Conservation (phyloP, 1,140 invertebrate species). For the Coptotermes formosanus region DNA sequence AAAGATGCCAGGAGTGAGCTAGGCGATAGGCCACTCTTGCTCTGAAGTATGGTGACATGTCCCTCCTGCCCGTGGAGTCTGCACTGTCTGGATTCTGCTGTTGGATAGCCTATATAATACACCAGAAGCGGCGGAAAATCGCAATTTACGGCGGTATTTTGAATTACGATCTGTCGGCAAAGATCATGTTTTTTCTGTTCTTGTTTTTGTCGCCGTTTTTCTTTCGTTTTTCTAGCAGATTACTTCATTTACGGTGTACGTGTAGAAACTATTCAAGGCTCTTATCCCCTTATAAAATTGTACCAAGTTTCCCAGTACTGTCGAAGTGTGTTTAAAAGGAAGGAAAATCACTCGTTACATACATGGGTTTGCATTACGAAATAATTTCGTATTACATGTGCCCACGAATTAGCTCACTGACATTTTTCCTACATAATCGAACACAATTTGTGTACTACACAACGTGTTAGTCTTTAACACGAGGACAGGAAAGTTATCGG, state of each 20-base stretch:
- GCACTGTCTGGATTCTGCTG: neutral
- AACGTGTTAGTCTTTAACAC: no score
- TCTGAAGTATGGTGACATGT: neutral
- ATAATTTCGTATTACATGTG: no score
- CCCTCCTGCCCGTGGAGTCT: neutral
- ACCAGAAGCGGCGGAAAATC: neutral
- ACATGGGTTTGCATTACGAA: no score
- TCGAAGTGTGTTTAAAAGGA: no score
- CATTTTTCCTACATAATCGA: no score
- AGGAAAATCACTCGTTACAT: no score
- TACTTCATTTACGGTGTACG: neutral
- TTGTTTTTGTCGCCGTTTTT: neutral
- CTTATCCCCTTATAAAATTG: neutral
- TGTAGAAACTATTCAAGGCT: neutral
- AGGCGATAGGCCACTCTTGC: neutral
- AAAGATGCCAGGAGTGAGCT: no score
- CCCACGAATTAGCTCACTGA: no score
- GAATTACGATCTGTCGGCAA: neutral
- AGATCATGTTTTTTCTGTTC: neutral
- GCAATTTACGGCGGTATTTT: neutral
- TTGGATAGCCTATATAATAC: slow-evolving; percentile 17
- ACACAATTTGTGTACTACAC: no score
- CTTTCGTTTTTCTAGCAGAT: neutral
- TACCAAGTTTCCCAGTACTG: no score
- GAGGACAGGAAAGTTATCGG: no score